Evolutionary conservation across 2,888 invertebrate species (phyloP), one percentile per base, ranked within the genome.

Genomic region (Volucella bombylans): DNA sequence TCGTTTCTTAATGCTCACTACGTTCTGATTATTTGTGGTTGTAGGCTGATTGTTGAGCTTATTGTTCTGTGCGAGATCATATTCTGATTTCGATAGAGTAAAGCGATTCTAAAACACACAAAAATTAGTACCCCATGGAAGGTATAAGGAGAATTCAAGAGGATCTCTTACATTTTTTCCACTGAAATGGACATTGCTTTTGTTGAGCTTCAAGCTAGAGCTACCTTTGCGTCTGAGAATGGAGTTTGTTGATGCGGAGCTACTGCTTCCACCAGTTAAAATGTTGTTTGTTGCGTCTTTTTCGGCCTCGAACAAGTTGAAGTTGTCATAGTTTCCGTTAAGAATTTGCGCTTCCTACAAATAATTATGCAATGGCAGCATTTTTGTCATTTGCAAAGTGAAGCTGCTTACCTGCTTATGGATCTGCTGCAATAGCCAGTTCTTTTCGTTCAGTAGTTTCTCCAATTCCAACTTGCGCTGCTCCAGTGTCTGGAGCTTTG

Each of bases 371-470:
- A 23, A 18, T 2, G 41, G 50, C 14, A 8, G 49, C 11, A 41
- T 15, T 45, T 18, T 50, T 45, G 50, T 4, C 10, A 10, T 41
- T 8, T 31, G 1, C 1, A 8, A 38, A 12, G 10, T 9, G 31
- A 59, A 47, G 10, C 11, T 12, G 4, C 54, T 62, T 47, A 87
- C 87, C 79, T 87, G 91, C 43, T 91, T 91, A 78, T 91, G 91
- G 15, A 92, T 89, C 85, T 92, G 91, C 59, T 91, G 91, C 76
- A 91, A 83, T 6, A 91, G 87, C 89, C 90, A 90, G 78, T 90
- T 91, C 85, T 92, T 92, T 64, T 92, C 92, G 69, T 89, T 90
- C 0, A 92, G 81, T n/a, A 90, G 86, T 81, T 90, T 90, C 72
- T 92, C 92, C 59, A 92, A 85, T 23, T 89, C 89, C 23, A 88